A percentile compares a stretch with the other conserved stretches of the same genome.
Conservation (phyloP, 2,888 invertebrate genomes). For the Ashinkailepas kermadecensis region DNA sequence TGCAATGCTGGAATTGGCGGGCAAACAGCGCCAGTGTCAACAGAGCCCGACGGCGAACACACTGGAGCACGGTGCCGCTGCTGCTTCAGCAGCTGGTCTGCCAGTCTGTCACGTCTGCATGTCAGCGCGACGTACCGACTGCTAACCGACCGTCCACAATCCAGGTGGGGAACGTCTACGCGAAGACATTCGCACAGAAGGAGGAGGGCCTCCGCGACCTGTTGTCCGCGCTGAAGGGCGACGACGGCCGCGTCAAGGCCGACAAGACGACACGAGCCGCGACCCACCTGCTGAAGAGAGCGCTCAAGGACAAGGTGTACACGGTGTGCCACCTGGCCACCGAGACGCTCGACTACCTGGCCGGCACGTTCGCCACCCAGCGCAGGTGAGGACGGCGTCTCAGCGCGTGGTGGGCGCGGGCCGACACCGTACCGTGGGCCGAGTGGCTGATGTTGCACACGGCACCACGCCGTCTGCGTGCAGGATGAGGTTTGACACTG, state of each 20-base stretch:
- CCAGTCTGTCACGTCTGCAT: no score
- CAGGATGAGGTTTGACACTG: no score
- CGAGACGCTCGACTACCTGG: constrained; percentile 68
- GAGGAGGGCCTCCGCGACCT: constrained; percentile 74
- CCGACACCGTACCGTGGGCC: no score
- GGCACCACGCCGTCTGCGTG: no score
- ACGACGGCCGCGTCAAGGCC: neutral
- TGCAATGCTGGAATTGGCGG: no score
- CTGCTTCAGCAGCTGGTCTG: no score
- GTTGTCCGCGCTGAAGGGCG: constrained; percentile 47
- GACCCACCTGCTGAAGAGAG: constrained; percentile 66
- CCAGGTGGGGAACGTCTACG: constrained; percentile 81
- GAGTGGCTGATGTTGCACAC: no score
- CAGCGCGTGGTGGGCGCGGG: no score
- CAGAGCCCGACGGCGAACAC: no score
- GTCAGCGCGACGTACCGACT: no score
- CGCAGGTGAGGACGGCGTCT: constrained; percentile 47
- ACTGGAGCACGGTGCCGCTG: no score
- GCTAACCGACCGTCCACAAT: neutral
- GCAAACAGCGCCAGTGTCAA: no score
- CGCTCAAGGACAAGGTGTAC: constrained; percentile 80
- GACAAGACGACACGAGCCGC: constrained; percentile 63
- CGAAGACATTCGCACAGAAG: constrained; percentile 80
- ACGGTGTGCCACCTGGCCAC: constrained; percentile 79
- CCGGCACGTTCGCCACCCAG: constrained; percentile 71